Conservation (phyloP, 2,888 invertebrate genomes). For the Amaurobius ferox region DNA sequence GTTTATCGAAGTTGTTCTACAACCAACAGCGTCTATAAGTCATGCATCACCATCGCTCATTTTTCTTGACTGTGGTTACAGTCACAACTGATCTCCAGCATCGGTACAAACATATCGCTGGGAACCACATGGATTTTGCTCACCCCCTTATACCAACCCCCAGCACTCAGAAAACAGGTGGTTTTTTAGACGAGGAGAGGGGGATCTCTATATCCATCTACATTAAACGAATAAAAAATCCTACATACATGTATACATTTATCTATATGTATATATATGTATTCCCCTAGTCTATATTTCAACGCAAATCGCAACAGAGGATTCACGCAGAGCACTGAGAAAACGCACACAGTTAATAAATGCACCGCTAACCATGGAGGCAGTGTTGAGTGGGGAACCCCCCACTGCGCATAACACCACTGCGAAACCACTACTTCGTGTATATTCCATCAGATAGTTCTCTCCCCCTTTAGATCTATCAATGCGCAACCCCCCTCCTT, state of each 20-base stretch:
- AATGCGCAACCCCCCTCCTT: constrained; percentile 46
- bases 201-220: constrained; percentile 22
- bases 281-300: constrained; percentile 57
- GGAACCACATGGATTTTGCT: not conserved
- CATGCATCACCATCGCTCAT: constrained; percentile 40
- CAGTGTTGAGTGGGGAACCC: constrained; percentile 58
- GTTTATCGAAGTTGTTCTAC: constrained; percentile 18
- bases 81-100: constrained; percentile 21
- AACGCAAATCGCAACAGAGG: constrained; percentile 58
- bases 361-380: constrained; percentile 69
- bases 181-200: constrained; percentile 19
- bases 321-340: constrained; percentile 41
- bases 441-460: constrained; percentile 70
- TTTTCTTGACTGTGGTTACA: constrained; percentile 4
- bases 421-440: constrained; percentile 67
- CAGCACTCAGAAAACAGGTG: constrained; percentile 51
- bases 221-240: constrained; percentile 40
- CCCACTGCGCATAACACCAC: constrained; percentile 62
- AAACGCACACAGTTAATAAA: constrained; percentile 69
- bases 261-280: constrained; percentile 1
- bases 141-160: constrained; percentile 4
- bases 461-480: constrained; percentile 60
- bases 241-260: constrained; percentile 9
- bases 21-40: constrained; percentile 37
- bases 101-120: not conserved